Percentiles rank a stretch among this genome's conserved stretches.
Evolutionary conservation across 2,797 vertebrate genomes (phyloP).

Genomic region (Manis pentadactyla): DNA sequence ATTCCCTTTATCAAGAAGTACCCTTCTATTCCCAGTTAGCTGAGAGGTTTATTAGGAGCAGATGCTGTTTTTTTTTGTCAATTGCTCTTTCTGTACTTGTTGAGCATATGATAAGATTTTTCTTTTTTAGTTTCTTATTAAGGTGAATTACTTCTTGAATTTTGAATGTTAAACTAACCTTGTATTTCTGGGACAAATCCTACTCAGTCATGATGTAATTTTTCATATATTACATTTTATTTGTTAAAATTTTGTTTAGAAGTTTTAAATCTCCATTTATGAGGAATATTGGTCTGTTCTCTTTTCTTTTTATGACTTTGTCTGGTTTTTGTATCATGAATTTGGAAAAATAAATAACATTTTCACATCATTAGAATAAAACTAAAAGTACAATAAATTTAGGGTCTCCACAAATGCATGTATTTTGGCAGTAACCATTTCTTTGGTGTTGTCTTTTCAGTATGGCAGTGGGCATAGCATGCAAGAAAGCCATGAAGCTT

Average conservation of each 20-base stretch:
- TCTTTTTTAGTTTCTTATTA: not conserved
- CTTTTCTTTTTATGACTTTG: not conserved
- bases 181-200: not conserved
- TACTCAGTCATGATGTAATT: not conserved
- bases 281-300: not conserved
- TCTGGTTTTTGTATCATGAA: not conserved
- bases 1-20: not conserved
- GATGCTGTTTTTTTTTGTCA: not conserved
- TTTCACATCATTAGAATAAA: not conserved
- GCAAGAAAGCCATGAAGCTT: not conserved
- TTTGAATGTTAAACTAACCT: not conserved
- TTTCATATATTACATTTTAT: not conserved
- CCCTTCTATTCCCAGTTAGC: not conserved
- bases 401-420: not conserved
- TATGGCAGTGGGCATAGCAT: not conserved
- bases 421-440: not conserved
- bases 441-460: not conserved
- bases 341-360: not conserved
- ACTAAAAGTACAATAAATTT: not conserved
- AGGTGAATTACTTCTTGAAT: constrained; percentile 14
- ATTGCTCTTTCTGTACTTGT: not conserved
- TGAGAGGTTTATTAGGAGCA: not conserved
- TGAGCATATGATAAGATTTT: not conserved
- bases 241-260: not conserved
- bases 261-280: not conserved